phyloP scores from a whole-genome alignment of 2,113 vertebrate genomes.

The chimpanzee (Pan troglodytes) region DNA sequence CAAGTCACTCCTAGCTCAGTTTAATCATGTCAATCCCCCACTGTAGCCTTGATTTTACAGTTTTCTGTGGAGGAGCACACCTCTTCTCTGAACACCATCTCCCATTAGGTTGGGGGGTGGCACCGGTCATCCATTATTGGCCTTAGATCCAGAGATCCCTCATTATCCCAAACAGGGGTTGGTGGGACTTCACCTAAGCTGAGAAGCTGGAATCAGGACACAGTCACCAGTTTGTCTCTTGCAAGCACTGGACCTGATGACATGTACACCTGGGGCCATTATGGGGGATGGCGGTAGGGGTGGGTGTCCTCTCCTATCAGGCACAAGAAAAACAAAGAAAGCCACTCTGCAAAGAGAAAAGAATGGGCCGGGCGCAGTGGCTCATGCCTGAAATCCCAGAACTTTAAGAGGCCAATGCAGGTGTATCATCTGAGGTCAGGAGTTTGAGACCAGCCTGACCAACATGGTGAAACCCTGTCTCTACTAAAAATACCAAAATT shows the following conservation, averaged over 20 bases:
- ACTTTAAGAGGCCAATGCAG: too few relatives aligned
- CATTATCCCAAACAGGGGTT: neutral
- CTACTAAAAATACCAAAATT: too few relatives aligned
- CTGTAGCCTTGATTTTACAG: neutral
- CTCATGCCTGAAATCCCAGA: too few relatives aligned
- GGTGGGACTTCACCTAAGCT: neutral
- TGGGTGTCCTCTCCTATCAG: neutral
- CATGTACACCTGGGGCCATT: neutral
- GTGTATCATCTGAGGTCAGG: too few relatives aligned
- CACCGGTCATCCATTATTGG: neutral
- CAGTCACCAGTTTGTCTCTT: neutral
- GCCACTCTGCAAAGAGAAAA: neutral
- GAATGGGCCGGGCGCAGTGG: rapidly evolving
- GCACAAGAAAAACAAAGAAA: neutral
- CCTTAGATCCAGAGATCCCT: neutral
- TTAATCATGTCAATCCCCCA: too few relatives aligned
- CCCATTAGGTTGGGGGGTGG: neutral
- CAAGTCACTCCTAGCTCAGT: neutral
- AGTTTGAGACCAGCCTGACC: too few relatives aligned
- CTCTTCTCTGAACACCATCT: neutral
- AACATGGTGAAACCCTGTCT: too few relatives aligned
- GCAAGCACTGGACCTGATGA: neutral
- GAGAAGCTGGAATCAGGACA: neutral
- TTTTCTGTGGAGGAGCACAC: neutral
- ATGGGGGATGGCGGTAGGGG: rapidly evolving